Conservation (phyloP, 2,888 invertebrate species). For the Heliconius hortense region DNA sequence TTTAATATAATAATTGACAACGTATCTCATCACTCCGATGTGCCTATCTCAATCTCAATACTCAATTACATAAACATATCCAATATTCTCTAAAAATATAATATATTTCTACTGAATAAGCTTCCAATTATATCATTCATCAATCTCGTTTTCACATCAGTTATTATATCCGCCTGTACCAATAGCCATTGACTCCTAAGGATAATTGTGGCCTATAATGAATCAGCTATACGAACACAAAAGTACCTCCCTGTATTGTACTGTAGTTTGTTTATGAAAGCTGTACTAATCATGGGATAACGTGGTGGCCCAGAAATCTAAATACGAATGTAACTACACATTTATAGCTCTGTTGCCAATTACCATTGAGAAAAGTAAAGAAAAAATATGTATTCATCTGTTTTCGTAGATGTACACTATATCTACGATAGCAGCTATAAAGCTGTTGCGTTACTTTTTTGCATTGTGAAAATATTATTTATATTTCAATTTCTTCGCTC, state of each 20-base stretch:
- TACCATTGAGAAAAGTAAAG: slow-evolving; percentile 1
- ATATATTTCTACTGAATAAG: neutral
- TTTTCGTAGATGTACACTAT: neutral
- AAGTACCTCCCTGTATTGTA: slow-evolving; percentile 1
- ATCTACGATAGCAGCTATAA: too few species aligned
- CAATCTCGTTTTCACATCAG: neutral
- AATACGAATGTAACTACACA: slow-evolving; percentile 7
- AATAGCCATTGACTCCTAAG: neutral
- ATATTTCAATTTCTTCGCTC: too few species aligned
- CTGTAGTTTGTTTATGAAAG: slow-evolving; percentile 19
- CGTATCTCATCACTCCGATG: neutral
- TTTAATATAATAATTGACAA: neutral
- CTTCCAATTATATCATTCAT: slow-evolving; percentile 9
- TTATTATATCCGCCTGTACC: neutral
- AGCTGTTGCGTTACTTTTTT: too few species aligned
- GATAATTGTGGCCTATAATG: slow-evolving; percentile 5
- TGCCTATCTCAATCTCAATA: neutral
- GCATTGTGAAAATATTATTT: too few species aligned
- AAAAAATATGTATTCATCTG: slow-evolving; percentile 6
- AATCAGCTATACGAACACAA: slow-evolving; percentile 9
- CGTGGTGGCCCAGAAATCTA: slow-evolving; percentile 24
- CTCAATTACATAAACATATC: neutral
- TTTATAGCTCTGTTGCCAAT: slow-evolving; percentile 11
- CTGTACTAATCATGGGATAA: slow-evolving; percentile 20
- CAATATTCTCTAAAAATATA: neutral